A percentile compares a stretch with the other conserved stretches of the same genome.
Evolutionary conservation across 2,797 vertebrate genomes (phyloP).

Genomic region (Brachymystax lenok): DNA sequence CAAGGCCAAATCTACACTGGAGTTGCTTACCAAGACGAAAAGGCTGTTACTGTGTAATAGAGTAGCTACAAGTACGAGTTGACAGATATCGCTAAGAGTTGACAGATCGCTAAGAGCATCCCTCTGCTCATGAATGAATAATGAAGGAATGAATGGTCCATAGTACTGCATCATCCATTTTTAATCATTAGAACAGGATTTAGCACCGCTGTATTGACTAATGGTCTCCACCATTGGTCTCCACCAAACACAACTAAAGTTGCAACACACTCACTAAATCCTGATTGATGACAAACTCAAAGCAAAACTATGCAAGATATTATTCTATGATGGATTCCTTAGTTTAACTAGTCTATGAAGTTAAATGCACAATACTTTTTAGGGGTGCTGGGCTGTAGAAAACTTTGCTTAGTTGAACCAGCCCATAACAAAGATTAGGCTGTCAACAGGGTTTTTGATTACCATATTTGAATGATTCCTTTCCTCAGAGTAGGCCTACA

Average conservation of each 20-base stretch:
- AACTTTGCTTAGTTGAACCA: not conserved
- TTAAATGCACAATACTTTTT: no score
- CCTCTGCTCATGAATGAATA: constrained; percentile 72
- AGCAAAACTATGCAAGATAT: not conserved
- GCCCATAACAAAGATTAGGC: constrained; percentile 24
- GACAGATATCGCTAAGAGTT: no score
- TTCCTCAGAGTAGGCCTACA: not conserved
- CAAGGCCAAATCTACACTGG: no score
- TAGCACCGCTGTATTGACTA: constrained; percentile 58
- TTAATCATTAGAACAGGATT: constrained; percentile 59
- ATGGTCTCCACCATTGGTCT: constrained; percentile 51
- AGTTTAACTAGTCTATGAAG: not conserved
- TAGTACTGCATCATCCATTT: constrained; percentile 71
- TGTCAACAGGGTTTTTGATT: constrained; percentile 23
- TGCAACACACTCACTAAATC: constrained; percentile 39
- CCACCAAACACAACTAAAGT: constrained; percentile 38
- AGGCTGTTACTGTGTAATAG: no score
- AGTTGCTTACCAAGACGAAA: no score
- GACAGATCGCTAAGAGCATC: constrained; percentile 6
- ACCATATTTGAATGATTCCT: not conserved
- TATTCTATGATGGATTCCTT: constrained; percentile 8
- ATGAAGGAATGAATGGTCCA: constrained; percentile 56
- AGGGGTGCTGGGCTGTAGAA: no score
- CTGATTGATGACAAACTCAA: constrained; percentile 30
- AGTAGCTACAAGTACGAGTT: no score